These are phyloP conservation scores for Sorex araneus DNA, from an alignment of 2,113 vertebrate genomes.

Conservation along the genomic window DNA sequence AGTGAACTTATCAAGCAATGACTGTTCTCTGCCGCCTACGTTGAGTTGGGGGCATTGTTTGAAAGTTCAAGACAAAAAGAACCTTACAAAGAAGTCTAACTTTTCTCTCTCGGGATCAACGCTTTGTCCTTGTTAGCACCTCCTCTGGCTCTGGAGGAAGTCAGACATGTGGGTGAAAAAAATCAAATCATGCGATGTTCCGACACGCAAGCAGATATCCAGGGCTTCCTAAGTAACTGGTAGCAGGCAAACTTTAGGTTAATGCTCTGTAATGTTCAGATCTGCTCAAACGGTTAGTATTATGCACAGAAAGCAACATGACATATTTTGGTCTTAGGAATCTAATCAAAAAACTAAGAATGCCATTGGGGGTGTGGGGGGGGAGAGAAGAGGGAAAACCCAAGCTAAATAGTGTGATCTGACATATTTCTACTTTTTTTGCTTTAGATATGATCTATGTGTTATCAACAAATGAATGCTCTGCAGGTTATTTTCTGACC, in stretches of 20 bases:
- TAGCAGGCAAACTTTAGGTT: not conserved
- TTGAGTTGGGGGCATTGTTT: not conserved
- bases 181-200: not conserved
- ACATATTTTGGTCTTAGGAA: slow-evolving; percentile 7
- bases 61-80: slow-evolving; percentile 37
- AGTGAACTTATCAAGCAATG: not conserved
- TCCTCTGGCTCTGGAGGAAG: not conserved
- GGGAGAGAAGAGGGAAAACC: not conserved
- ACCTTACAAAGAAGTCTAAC: not conserved
- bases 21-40: not conserved
- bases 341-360: not conserved
- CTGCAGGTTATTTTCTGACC: slow-evolving; percentile 33
- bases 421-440: slow-evolving; percentile 18
- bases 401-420: not conserved
- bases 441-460: not conserved
- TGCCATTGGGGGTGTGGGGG: no score
- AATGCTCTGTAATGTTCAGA: not conserved
- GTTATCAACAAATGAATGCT: not conserved
- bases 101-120: slow-evolving; percentile 14
- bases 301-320: not conserved
- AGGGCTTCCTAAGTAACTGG: not conserved
- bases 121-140: not conserved
- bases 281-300: not conserved
- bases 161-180: slow-evolving; percentile 22
- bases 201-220: not conserved